phyloP scores from a whole-genome alignment of 2,113 vertebrate genomes.

The Lepisosteus osseus region DNA sequence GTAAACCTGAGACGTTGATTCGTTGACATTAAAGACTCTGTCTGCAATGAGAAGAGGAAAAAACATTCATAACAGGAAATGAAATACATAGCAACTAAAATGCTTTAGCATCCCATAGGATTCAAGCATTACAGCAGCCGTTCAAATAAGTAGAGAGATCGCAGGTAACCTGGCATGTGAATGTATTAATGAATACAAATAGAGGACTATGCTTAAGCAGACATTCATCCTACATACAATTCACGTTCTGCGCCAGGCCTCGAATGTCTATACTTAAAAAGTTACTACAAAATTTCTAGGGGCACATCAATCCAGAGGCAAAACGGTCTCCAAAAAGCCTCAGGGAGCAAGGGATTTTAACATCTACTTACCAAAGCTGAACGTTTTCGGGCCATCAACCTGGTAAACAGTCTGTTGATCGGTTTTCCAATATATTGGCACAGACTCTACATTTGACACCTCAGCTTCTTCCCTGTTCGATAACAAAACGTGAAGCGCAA shows the following conservation, averaged over 20 bases:
- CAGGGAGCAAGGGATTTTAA: too few species aligned
- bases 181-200: neutral
- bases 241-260: too few species aligned
- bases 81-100: neutral
- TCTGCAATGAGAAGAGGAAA: constrained; percentile 58
- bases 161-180: too few species aligned
- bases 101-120: too few species aligned
- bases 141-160: too few species aligned
- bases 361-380: constrained; percentile 77
- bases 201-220: too few species aligned
- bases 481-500: neutral
- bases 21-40: constrained; percentile 77
- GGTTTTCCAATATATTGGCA: constrained; percentile 71
- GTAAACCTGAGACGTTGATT: constrained; percentile 81
- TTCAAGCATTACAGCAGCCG: too few species aligned
- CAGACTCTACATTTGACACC: constrained; percentile 50
- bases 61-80: neutral
- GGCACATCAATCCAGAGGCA: too few species aligned
- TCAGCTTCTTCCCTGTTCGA: constrained; percentile 59
- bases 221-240: too few species aligned
- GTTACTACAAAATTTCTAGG: too few species aligned
- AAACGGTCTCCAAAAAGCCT: too few species aligned
- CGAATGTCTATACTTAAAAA: too few species aligned
- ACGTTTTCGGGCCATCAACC: constrained; percentile 75
- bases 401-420: constrained; percentile 75